Evolutionary conservation across 2,797 vertebrate species (phyloP).

Genomic region (Lithobates pipiens): DNA sequence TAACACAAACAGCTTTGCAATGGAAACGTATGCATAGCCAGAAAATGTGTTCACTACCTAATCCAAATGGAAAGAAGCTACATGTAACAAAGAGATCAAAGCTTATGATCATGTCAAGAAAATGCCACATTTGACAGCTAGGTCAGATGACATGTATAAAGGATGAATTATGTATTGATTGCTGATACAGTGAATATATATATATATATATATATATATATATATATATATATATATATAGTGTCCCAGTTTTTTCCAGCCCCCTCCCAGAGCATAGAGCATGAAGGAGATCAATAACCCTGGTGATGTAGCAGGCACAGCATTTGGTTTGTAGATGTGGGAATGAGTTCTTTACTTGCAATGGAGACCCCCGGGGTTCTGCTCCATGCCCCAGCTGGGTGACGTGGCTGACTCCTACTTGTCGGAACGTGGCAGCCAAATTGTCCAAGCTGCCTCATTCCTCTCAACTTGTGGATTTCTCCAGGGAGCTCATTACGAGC

Average conservation of each 20-base stretch:
- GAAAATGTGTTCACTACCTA: background rate
- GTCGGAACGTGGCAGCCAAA: background rate
- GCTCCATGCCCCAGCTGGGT: slow-evolving; percentile 1
- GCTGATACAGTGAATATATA: background rate
- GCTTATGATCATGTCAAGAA: background rate
- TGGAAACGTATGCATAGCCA: background rate
- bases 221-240: background rate
- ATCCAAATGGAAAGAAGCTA: background rate
- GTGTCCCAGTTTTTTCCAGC: background rate
- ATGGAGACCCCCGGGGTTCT: background rate
- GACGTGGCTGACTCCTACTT: background rate
- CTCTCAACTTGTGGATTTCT: slow-evolving; percentile 44
- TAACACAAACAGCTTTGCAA: background rate
- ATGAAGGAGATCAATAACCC: background rate
- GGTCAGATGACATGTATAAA: background rate
- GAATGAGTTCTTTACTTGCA: background rate
- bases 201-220: no score
- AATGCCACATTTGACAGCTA: background rate
- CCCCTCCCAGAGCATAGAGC: no score
- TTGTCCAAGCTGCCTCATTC: slow-evolving; percentile 6
- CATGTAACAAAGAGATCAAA: background rate
- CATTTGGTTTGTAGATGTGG: background rate
- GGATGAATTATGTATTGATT: background rate
- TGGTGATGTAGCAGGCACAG: background rate
- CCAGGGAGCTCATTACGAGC: slow-evolving; percentile 38